Evolutionary conservation across 2,797 vertebrate genomes (phyloP).

Genomic region (Ctenopoma kingsleyae): DNA sequence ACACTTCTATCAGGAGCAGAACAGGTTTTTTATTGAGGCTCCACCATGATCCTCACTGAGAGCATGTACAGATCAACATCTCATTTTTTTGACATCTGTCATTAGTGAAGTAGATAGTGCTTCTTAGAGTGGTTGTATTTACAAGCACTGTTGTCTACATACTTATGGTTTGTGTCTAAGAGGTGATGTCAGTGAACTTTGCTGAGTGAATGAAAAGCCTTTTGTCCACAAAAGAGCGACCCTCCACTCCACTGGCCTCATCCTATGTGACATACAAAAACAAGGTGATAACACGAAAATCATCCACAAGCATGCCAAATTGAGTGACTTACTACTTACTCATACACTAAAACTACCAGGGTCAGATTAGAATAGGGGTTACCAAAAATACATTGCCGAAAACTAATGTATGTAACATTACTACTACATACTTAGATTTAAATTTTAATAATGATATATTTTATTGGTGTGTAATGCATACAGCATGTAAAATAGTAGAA

Average conservation of each 20-base stretch:
- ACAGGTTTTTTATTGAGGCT: slow-evolving; percentile 43
- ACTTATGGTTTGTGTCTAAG: slow-evolving; percentile 19
- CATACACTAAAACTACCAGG: background rate
- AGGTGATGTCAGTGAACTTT: slow-evolving; percentile 47
- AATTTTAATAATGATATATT: background rate
- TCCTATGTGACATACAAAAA: slow-evolving; percentile 26
- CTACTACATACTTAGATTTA: background rate
- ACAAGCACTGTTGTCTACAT: slow-evolving; percentile 14
- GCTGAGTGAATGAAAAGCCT: slow-evolving; percentile 59
- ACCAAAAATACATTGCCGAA: background rate
- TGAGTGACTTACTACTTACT: slow-evolving; percentile 22
- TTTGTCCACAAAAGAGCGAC: slow-evolving; percentile 59
- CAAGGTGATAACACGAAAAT: slow-evolving; percentile 16
- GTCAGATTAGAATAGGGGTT: background rate
- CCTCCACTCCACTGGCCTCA: slow-evolving; percentile 31
- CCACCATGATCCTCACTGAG: slow-evolving; percentile 31
- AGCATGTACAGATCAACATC: slow-evolving; percentile 13
- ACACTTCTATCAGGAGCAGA: background rate
- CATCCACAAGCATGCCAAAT: slow-evolving; percentile 9
- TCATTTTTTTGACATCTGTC: slow-evolving; percentile 7
- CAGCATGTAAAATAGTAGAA: background rate
- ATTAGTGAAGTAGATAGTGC: slow-evolving; percentile 13
- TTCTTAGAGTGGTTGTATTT: slow-evolving; percentile 17
- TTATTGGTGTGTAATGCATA: background rate
- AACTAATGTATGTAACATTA: background rate